Evolutionary conservation across 2,888 invertebrate genomes (phyloP).

Genomic region (Tyria jacobaeae): DNA sequence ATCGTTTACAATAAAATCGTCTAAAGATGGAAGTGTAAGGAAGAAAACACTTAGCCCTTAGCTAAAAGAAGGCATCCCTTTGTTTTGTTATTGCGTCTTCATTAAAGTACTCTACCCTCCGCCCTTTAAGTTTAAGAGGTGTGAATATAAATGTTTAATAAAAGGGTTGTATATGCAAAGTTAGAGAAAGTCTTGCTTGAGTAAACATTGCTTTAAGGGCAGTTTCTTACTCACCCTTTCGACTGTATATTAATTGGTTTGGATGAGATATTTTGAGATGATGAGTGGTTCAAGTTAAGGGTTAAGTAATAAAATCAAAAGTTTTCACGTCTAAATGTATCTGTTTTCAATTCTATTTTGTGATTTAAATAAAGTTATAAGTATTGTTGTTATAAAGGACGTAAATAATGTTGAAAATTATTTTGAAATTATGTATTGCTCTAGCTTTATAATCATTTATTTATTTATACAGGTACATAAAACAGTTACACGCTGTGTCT

Average conservation of each 20-base stretch:
- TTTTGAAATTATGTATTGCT: too few species aligned
- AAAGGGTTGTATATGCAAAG: constrained; percentile 51
- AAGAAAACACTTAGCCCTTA: not conserved
- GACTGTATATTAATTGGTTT: constrained; percentile 66
- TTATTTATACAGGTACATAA: too few species aligned
- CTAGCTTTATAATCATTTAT: too few species aligned
- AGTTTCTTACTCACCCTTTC: constrained; percentile 47
- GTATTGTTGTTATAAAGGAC: too few species aligned
- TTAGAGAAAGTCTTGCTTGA: constrained; percentile 49
- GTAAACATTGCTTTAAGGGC: constrained; percentile 46
- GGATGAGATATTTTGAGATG: constrained; percentile 53
- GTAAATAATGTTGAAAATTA: too few species aligned
- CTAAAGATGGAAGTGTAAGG: not conserved
- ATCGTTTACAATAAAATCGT: not conserved
- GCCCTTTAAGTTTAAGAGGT: constrained; percentile 42
- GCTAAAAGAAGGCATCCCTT: constrained; percentile 17
- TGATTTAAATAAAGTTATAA: not conserved
- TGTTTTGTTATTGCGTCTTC: constrained; percentile 31
- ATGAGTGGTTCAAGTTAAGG: constrained; percentile 34
- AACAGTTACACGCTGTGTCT: too few species aligned
- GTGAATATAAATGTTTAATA: constrained; percentile 55
- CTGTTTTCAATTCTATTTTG: not conserved
- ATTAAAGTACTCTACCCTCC: constrained; percentile 38
- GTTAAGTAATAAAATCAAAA: constrained; percentile 15
- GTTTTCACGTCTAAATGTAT: constrained; percentile 1